Percentiles rank a stretch among this genome's conserved stretches.
Conservation (phyloP, 2,888 invertebrate species). For the Tethea ocularis region DNA sequence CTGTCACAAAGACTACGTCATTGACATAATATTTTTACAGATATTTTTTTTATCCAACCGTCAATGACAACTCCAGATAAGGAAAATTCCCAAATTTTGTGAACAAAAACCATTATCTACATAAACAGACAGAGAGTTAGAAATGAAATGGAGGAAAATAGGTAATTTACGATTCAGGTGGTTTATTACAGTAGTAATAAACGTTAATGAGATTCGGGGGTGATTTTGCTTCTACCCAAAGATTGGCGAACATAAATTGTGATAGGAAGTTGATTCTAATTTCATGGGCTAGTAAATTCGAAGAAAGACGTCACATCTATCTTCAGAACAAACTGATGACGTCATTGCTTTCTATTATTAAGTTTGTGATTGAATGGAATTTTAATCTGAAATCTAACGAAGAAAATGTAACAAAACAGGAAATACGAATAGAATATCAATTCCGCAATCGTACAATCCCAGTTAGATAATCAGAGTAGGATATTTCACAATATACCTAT, state of each 20-base stretch:
- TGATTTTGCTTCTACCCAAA: conserved; percentile 44
- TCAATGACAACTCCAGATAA: background rate
- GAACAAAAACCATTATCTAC: conserved; percentile 4
- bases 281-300: conserved; percentile 49
- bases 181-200: conserved; percentile 36
- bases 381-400: background rate
- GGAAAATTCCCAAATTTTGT: background rate
- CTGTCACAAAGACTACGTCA: no score
- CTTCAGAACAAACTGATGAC: conserved; percentile 12
- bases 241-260: conserved; percentile 43
- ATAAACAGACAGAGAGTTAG: conserved; percentile 7
- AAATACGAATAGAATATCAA: background rate
- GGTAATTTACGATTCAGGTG: conserved; percentile 20
- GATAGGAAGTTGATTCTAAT: conserved; percentile 43
- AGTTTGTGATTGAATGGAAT: conserved; percentile 11
- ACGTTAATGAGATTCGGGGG: conserved; percentile 41
- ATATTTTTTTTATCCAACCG: background rate
- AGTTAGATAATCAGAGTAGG: background rate
- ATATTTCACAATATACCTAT: background rate
- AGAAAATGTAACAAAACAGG: background rate
- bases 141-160: conserved; percentile 16
- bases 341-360: conserved; percentile 16
- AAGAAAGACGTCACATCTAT: conserved; percentile 26
- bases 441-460: no score
- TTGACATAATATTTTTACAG: background rate